Evolutionary conservation across 2,888 invertebrate species (phyloP).

Genomic region (Diloba caeruleocephala): DNA sequence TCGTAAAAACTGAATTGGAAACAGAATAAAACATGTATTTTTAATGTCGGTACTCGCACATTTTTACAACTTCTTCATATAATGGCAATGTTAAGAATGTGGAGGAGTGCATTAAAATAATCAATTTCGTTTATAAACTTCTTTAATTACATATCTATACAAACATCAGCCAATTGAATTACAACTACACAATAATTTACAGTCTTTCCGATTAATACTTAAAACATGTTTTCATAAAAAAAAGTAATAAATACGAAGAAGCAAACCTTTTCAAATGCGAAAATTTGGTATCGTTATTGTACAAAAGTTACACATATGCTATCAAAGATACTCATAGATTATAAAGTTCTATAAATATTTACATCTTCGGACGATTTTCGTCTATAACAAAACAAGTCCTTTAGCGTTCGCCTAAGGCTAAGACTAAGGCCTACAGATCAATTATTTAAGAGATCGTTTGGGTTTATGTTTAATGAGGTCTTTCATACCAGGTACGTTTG

Average conservation of each 20-base stretch:
- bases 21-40: slow-evolving; percentile 78
- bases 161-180: slow-evolving; percentile 85
- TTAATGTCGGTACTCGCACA: slow-evolving; percentile 63
- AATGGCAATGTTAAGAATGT: slow-evolving; percentile 45
- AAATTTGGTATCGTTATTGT: slow-evolving; percentile 88
- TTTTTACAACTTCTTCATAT: slow-evolving; percentile 56
- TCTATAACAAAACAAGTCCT: slow-evolving; percentile 75
- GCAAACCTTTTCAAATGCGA: slow-evolving; percentile 84
- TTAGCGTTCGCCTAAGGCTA: slow-evolving; percentile 77
- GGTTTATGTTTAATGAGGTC: slow-evolving; percentile 63
- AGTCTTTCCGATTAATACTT: slow-evolving; percentile 88
- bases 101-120: slow-evolving; percentile 50
- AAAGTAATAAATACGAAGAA: slow-evolving; percentile 84
- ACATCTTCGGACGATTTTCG: slow-evolving; percentile 78
- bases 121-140: slow-evolving; percentile 79
- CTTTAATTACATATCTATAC: slow-evolving; percentile 87
- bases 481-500: slow-evolving; percentile 85
- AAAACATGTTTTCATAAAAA: slow-evolving; percentile 77
- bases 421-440: slow-evolving; percentile 72
- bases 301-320: slow-evolving; percentile 81
- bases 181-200: slow-evolving; percentile 87
- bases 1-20: slow-evolving; percentile 83
- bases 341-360: slow-evolving; percentile 79
- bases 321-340: slow-evolving; percentile 66
- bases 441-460: slow-evolving; percentile 78